Base-by-base conservation (phyloP, 2,113 vertebrate species). In the Syngnathus typhle region DNA sequence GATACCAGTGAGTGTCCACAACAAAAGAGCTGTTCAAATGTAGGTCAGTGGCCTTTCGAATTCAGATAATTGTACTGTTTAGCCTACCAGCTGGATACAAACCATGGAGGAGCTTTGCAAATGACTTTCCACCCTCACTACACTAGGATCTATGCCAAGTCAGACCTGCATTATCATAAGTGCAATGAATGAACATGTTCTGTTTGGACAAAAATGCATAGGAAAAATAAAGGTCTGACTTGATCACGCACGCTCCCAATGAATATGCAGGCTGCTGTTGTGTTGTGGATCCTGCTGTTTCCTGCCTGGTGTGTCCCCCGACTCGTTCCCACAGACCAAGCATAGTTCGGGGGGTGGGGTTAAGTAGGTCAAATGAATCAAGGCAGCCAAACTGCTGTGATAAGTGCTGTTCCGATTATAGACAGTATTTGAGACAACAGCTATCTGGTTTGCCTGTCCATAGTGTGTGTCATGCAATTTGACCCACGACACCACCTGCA, bases 311-410 rank as follows among this genome's bases (percentile, higher is more conserved):
- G 84, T 85, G 85, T 85, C 79, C 66, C 70, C 51, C 65, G 67
- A 44, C 76, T 67, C 67, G 56, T 32, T 64, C 58, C 68, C 61
- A 41, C 67, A 74, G 63, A 80, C 76, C 71, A 79, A 49, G 80
- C 75, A 79, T 59, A 67, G 60, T 60, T 78, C 74, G 65, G 1
- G 15, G 44, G 76, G 80, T 71, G 77, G 68, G 74, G 52, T 72
- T 81, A 91, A 90, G 88, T 91, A 91, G 90, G 90, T 91, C 91
- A 91, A 79, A 88, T 82, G 64, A 89, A 83, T 78, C 76, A 65
- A 86, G 76, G 77, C 75, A 74, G 73, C 61, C 79, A 70, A 79
- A 82, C 79, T 75, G 81, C 63, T 41, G 15, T 76, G 72, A 61
- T 16, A 32, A 65, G 49, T 39, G 37, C 70, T 69, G 46, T 75